Conservation (phyloP, 2,888 invertebrate genomes). For the Heteromurus nitidus region DNA sequence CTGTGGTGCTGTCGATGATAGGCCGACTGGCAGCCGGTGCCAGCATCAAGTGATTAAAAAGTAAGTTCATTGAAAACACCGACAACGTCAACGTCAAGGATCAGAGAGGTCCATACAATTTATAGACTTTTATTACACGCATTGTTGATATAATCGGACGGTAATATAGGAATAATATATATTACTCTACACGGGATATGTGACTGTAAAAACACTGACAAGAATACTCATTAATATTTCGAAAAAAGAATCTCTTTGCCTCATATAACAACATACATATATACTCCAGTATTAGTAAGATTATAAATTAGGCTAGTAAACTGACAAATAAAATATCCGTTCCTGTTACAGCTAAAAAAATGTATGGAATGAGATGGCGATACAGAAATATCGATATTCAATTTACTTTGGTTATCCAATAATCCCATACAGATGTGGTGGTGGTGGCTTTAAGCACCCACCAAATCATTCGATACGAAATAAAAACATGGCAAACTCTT, state of each 20-base stretch:
- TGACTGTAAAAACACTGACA: constrained; percentile 53
- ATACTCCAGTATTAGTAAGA: not conserved
- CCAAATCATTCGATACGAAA: not conserved
- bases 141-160: constrained; percentile 8
- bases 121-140: not conserved
- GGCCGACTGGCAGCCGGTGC: too few relatives aligned
- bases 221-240: constrained; percentile 46
- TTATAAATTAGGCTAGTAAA: not conserved
- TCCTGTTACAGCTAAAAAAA: not conserved
- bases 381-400: not conserved
- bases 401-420: not conserved
- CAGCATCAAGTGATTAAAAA: too few relatives aligned
- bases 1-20: too few relatives aligned
- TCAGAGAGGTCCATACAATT: not conserved
- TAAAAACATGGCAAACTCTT: not conserved
- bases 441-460: not conserved
- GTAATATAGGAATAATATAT: constrained; percentile 32
- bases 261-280: not conserved
- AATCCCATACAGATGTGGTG: too few relatives aligned
- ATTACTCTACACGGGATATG: constrained; percentile 31
- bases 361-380: not conserved
- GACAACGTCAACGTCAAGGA: not conserved
- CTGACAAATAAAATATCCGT: not conserved
- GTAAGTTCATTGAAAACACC: too few relatives aligned
- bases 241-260: constrained; percentile 26